Evolutionary conservation across 1,140 invertebrate genomes (phyloP).

Genomic region (Drosophila neocordata): DNA sequence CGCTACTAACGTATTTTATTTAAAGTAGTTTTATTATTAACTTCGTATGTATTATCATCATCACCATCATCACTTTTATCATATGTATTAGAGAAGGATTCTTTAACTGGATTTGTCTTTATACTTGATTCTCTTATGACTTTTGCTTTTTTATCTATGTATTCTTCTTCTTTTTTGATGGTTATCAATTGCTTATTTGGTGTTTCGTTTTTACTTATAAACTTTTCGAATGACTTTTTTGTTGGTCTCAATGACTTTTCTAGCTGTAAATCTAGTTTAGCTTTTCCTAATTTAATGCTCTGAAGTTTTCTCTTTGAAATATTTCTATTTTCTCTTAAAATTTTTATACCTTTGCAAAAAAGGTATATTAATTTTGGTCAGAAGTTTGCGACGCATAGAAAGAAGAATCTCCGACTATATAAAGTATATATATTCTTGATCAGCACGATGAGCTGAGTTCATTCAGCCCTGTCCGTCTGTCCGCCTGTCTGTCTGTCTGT

Average conservation of each 20-base stretch:
- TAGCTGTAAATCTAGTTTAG: conserved; percentile 3
- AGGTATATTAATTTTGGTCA: no score
- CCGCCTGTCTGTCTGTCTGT: no score
- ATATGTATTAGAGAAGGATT: not conserved
- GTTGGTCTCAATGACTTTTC: not conserved
- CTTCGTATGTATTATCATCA: no score
- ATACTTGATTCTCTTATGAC: not conserved
- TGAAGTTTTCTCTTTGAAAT: not conserved
- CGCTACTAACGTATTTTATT: no score
- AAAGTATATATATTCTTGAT: no score
- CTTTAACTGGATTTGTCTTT: not conserved
- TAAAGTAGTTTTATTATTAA: no score
- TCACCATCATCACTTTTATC: not conserved
- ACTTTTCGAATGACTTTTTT: not conserved
- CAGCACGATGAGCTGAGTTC: no score
- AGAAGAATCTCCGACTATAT: no score
- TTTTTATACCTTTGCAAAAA: no score
- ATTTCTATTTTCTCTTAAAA: conserved; percentile 2
- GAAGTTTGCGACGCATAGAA: no score
- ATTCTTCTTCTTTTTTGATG: not conserved
- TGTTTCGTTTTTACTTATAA: not conserved
- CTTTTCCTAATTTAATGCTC: not conserved
- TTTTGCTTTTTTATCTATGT: not conserved
- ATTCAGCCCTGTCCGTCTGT: no score
- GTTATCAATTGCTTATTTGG: not conserved